Percentiles rank a stretch among this genome's conserved stretches.
phyloP scores from a whole-genome alignment of 2,888 invertebrate species.

The Galerucella calmariensis region DNA sequence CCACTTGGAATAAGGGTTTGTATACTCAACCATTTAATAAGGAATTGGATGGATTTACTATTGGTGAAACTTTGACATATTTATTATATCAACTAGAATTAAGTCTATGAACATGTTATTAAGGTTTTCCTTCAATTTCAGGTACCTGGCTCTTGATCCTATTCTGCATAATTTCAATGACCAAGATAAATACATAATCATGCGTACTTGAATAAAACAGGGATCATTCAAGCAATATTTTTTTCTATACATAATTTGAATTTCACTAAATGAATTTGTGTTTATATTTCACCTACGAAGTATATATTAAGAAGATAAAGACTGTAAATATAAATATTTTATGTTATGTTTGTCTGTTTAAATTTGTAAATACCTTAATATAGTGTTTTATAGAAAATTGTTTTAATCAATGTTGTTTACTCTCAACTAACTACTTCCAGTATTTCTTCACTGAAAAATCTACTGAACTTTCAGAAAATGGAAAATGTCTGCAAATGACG shows the following conservation, averaged over 20 bases:
- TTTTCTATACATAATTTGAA: slow-evolving; percentile 22
- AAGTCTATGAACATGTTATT: too few relatives aligned
- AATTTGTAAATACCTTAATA: slow-evolving; percentile 35
- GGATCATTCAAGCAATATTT: slow-evolving; percentile 43
- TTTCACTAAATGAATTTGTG: slow-evolving; percentile 13
- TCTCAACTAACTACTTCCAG: too few relatives aligned
- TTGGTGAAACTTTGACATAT: too few relatives aligned
- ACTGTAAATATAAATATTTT: slow-evolving; percentile 31
- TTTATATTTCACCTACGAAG: slow-evolving; percentile 22
- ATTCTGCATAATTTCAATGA: slow-evolving; percentile 36
- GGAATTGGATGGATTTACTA: neutral
- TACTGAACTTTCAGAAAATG: too few relatives aligned
- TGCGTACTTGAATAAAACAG: slow-evolving; percentile 26
- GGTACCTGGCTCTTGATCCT: slow-evolving; percentile 23
- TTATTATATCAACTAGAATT: too few relatives aligned
- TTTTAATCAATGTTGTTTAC: neutral
- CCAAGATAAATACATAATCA: slow-evolving; percentile 44
- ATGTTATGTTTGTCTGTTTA: slow-evolving; percentile 40
- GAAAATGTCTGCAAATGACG: too few relatives aligned
- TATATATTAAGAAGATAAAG: slow-evolving; percentile 20
- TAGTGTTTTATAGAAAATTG: slow-evolving; percentile 26
- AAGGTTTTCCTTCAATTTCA: slow-evolving; percentile 20
- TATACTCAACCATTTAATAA: neutral
- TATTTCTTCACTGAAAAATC: too few relatives aligned
- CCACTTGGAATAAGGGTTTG: slow-evolving; percentile 32